Percentiles rank a stretch among this genome's conserved stretches.
phyloP scores from a whole-genome alignment of 2,888 invertebrate species.

The Vandiemenella viatica region DNA sequence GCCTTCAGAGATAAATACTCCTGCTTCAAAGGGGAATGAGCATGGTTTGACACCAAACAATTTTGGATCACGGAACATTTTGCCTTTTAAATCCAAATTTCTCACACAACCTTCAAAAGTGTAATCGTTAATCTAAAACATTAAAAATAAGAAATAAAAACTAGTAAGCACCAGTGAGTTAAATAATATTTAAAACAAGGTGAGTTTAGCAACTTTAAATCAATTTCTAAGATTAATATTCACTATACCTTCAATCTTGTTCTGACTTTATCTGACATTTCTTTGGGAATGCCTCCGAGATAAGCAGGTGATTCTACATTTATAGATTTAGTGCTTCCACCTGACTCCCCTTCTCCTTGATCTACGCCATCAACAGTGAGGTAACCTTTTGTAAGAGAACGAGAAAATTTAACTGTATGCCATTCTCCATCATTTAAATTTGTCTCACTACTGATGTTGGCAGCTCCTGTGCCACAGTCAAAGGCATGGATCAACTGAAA shows the following conservation, averaged over 20 bases:
- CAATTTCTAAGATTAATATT: too few species aligned
- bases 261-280: slow-evolving; percentile 29
- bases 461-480: slow-evolving; percentile 52
- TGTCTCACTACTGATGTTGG: slow-evolving; percentile 37
- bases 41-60: slow-evolving; percentile 58
- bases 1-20: slow-evolving; percentile 68
- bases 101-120: slow-evolving; percentile 76
- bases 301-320: slow-evolving; percentile 56
- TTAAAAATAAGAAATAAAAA: slow-evolving; percentile 4
- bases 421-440: slow-evolving; percentile 59
- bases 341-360: slow-evolving; percentile 36
- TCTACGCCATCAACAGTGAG: slow-evolving; percentile 45
- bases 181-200: too few species aligned
- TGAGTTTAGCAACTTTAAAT: too few species aligned
- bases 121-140: neutral
- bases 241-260: slow-evolving; percentile 27
- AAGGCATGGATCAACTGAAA: slow-evolving; percentile 50
- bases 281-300: slow-evolving; percentile 60
- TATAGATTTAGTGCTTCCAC: slow-evolving; percentile 33
- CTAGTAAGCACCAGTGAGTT: too few species aligned
- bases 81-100: slow-evolving; percentile 55
- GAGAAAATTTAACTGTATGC: slow-evolving; percentile 58
- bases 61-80: slow-evolving; percentile 43
- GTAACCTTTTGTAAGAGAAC: slow-evolving; percentile 46
- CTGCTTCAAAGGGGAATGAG: slow-evolving; percentile 59